Base-by-base conservation (phyloP, 2,113 vertebrate genomes). In the Ophthalmolycus amberensis region DNA sequence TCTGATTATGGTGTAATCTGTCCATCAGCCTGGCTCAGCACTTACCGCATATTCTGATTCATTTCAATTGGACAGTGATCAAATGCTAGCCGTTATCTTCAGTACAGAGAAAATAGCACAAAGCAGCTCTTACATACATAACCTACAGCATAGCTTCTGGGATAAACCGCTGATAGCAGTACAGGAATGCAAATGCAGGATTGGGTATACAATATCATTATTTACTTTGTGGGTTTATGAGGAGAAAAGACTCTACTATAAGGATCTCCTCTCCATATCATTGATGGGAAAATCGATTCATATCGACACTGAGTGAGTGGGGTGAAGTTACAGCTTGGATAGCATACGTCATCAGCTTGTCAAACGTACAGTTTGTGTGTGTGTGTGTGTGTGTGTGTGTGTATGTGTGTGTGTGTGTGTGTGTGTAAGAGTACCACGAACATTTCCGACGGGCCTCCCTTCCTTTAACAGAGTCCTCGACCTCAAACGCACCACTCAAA, bases 1-100 rank as follows among this genome's bases (percentile, higher is more conserved):
- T 88, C 85, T 32, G 78, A 90, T 89, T 85, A 86, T 22, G 20
- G 60, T 74, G 38, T 88, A 85, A 93, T 89, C 85, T 86, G 75
- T 80, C 85, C 85, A 77, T 93, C 81, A 85, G 79, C 79, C 70
- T 63, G 82, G 76, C 82, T 89, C 85, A 80, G 86, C 69, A 73
- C 74, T 86, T 78, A 76, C 77, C 50, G 63, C 80, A 54, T 78
- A 80, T 83, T 71, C 20, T 38, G 48, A 71, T 71, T 54, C 38
- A 54, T 71, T 34, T 70, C 60, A 85, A 89, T 73, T 80, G 63
- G 65, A 82, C 14, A 32, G 54, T 78, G 85, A 88, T 88, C 70
- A 91, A 87, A 90, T 83, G 75, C 46, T 63, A 40, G 75, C 71
- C 62, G 76, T 80, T 79, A 80, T 77, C 72, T 75, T 67, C 42